Evolutionary conservation across 2,888 invertebrate species (phyloP).

Genomic region (Perizoma affinitatum): DNA sequence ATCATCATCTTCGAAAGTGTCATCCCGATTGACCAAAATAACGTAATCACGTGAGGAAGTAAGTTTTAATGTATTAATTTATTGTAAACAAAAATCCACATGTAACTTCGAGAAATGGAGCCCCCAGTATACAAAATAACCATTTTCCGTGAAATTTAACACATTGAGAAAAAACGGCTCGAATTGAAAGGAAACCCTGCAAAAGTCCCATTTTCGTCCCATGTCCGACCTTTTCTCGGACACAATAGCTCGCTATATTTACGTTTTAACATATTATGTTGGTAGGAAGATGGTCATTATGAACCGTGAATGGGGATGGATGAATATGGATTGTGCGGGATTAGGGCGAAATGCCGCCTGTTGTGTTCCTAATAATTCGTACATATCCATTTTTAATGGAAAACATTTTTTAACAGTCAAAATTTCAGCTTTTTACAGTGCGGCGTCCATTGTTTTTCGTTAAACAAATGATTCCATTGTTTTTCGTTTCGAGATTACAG

Average conservation of each 20-base stretch:
- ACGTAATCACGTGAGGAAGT: no score
- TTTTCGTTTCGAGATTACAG: no score
- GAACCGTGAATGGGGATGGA: constrained; percentile 55
- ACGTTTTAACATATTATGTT: constrained; percentile 60
- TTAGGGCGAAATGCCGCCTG: constrained; percentile 56
- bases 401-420: constrained; percentile 21
- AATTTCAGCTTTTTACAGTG: neutral
- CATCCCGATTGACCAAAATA: no score
- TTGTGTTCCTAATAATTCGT: constrained; percentile 22
- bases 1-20: no score
- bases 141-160: constrained; percentile 80
- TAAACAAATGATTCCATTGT: no score
- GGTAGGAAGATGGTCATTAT: constrained; percentile 72
- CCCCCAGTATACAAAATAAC: constrained; percentile 61
- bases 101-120: constrained; percentile 15
- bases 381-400: constrained; percentile 30
- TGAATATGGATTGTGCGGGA: constrained; percentile 49
- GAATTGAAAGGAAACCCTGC: constrained; percentile 53
- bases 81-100: constrained; percentile 4
- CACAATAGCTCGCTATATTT: constrained; percentile 64
- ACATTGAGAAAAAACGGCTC: constrained; percentile 59
- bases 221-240: constrained; percentile 65
- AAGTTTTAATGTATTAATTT: no score
- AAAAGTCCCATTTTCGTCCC: constrained; percentile 69
- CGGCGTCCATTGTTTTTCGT: no score